Evolutionary conservation across 2,797 vertebrate genomes (phyloP), one percentile per base, ranked within the genome.

Genomic region (Pseudomugil tenellus): DNA sequence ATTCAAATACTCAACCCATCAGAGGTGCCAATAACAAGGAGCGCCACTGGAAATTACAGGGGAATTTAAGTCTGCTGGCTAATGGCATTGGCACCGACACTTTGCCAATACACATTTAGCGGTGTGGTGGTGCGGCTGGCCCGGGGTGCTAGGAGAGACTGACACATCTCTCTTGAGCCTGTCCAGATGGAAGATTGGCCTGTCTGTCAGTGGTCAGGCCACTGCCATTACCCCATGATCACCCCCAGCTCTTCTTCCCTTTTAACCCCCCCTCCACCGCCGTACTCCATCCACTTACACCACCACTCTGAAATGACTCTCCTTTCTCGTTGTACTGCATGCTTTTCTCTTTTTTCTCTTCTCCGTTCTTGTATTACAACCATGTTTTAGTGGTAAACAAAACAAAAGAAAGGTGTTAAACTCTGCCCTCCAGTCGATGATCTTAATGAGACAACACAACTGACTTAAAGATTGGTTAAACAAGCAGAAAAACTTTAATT

Each of bases 21-120:
- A 87, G 81, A 91, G 87, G 83, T 91, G 92, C 91, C 93, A 89
- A 92, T 92, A 94, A 91, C 80, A 66, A 87, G 82, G 67, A 90
- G 86, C 80, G 49, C 90, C 75, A 72, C 79, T 79, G 92, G 92
- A 93, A 93, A 93, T 92, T 92, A 93, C 89, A 87, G 86, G 80
- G 87, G 89, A 89, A 85, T 93, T 89, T 89, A 90, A 88, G 89
- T 90, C 88, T 83, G 79, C 89, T 49, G 32, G 82, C 86, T 84
- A 88, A 92, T 90, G 84, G 90, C 82, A 87, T 79, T 86, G 90
- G 89, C 91, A 87, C 87, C 21, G 84, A 89, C 84, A 83, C 68
- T 87, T 87, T 88, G 85, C 87, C 79, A 88, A 92, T 87, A 88
- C 69, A 61, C 46, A 86, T 83, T 90, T 77, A 92, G 80, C 87